Percentiles rank a stretch among this genome's conserved stretches.
Evolutionary conservation across 2,113 vertebrate genomes (phyloP).

Genomic region (Mesembrinibis cayennensis): DNA sequence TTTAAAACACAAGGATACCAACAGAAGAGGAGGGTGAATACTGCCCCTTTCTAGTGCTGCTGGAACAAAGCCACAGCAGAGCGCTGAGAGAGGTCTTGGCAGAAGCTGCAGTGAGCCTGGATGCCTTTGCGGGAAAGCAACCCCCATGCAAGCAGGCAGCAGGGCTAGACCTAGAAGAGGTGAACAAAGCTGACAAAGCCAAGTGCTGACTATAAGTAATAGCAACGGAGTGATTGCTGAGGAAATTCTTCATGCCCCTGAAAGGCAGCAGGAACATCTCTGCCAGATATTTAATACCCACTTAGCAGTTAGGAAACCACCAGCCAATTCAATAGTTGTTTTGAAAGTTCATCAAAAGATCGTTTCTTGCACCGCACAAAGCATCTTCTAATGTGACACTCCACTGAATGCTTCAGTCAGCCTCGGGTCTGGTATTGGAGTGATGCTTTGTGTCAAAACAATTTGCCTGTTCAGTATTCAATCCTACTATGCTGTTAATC

Average conservation of each 20-base stretch:
- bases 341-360: neutral
- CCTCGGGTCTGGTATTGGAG: neutral
- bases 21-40: neutral
- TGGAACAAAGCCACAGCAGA: neutral
- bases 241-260: neutral
- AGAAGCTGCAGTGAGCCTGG: neutral
- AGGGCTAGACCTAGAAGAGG: neutral
- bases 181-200: neutral
- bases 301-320: neutral
- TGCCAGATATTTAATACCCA: neutral
- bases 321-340: neutral
- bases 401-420: neutral
- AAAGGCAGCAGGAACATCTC: neutral
- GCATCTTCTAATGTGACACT: neutral
- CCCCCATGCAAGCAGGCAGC: fast-evolving
- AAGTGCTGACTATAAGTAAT: neutral
- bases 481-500: neutral
- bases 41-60: neutral
- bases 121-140: neutral
- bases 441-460: neutral
- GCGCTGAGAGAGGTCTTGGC: neutral
- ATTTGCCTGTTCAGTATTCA: neutral
- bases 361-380: fast-evolving
- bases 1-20: neutral
- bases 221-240: fast-evolving